Conservation (phyloP, 2,113 vertebrate genomes). For the Amphilophus citrinellus region DNA sequence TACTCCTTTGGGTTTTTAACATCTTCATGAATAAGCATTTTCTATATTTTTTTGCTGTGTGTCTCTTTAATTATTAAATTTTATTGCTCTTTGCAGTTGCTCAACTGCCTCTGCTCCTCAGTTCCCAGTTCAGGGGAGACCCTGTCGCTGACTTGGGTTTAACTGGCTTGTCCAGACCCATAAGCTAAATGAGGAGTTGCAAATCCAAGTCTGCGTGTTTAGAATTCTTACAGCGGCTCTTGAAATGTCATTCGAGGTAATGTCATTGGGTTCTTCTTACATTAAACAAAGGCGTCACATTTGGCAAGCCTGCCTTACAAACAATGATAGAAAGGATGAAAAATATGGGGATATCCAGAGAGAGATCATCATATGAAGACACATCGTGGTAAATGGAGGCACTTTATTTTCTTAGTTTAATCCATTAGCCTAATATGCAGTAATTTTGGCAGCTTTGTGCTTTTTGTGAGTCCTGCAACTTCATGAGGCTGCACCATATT, state of each 20-base stretch:
- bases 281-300: background rate
- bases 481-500: background rate
- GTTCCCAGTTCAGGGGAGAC: background rate
- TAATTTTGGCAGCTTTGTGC: background rate
- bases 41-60: background rate
- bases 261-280: background rate
- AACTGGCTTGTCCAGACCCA: constrained; percentile 21
- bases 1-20: constrained; percentile 16
- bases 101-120: constrained; percentile 15
- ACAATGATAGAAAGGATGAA: background rate
- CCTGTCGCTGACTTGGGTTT: constrained; percentile 8
- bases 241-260: background rate
- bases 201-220: background rate
- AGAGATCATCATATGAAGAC: background rate
- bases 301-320: background rate
- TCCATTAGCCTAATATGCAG: constrained; percentile 4
- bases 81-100: constrained; percentile 12
- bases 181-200: background rate
- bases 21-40: constrained; percentile 13
- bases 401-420: background rate
- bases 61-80: constrained; percentile 21
- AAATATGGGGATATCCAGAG: background rate
- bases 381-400: background rate
- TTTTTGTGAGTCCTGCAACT: background rate
- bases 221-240: background rate